Percentiles rank a stretch among this genome's conserved stretches.
Conservation (phyloP, 2,113 vertebrate genomes). For the Coreoperca whiteheadi region DNA sequence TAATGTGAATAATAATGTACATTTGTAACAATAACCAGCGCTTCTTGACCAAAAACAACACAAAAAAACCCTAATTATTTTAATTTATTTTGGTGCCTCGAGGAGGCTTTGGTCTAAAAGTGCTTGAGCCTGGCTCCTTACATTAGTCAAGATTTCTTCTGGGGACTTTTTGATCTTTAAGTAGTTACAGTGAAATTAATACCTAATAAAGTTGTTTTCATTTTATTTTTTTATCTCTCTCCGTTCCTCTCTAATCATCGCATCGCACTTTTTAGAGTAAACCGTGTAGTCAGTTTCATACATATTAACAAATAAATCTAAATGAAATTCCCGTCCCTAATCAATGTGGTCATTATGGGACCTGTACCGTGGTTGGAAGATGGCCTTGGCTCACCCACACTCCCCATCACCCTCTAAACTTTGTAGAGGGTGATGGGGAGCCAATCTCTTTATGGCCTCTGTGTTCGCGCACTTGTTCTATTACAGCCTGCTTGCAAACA, state of each 20-base stretch:
- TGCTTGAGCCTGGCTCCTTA: background rate
- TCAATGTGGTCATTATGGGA: conserved; percentile 1
- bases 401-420: no score
- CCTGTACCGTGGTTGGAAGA: no score
- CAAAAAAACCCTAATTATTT: background rate
- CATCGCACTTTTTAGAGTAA: background rate
- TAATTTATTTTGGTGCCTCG: background rate
- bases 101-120: background rate
- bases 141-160: background rate
- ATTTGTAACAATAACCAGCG: background rate
- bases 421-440: no score
- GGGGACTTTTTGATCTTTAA: background rate
- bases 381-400: no score
- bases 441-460: background rate
- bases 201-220: background rate
- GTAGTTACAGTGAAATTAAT: background rate
- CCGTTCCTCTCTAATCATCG: background rate
- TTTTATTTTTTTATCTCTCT: background rate
- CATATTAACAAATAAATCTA: background rate
- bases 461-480: background rate
- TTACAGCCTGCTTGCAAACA: conserved; percentile 5
- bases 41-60: no score
- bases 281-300: background rate
- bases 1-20: background rate
- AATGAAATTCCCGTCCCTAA: background rate